phyloP scores from a whole-genome alignment of 2,113 vertebrate species.

The Loxodonta africana region DNA sequence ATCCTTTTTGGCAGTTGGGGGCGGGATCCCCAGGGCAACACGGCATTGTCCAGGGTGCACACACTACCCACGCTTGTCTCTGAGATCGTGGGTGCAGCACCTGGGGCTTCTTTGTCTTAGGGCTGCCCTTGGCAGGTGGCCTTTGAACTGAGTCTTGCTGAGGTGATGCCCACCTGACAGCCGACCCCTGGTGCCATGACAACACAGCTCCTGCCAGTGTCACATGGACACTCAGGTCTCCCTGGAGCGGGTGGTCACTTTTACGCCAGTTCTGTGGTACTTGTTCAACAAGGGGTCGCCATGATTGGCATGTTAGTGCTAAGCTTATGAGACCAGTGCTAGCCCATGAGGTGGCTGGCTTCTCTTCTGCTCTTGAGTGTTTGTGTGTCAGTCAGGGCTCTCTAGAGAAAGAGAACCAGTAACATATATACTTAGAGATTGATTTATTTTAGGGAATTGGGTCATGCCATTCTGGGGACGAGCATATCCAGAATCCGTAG shows the following conservation, averaged over 20 bases:
- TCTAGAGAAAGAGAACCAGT: neutral
- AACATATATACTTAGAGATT: neutral
- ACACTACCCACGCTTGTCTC: neutral
- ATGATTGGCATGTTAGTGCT: neutral
- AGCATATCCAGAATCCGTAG: neutral
- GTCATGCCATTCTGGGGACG: neutral
- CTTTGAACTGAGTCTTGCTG: neutral
- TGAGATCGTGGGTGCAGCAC: rapidly evolving
- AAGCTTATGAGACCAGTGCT: neutral
- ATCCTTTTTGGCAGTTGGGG: slow-evolving; percentile 87
- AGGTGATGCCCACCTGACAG: neutral
- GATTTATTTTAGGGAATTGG: too few relatives aligned
- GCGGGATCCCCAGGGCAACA: neutral
- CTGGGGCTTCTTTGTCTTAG: rapidly evolving
- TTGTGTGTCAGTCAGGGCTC: neutral
- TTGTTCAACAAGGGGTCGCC: neutral
- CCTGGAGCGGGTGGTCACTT: neutral
- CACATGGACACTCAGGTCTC: neutral
- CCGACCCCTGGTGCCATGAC: neutral
- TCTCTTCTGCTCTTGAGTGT: neutral
- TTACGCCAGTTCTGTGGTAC: neutral
- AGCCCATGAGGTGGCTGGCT: neutral
- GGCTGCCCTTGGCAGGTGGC: too few relatives aligned
- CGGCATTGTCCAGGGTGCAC: neutral
- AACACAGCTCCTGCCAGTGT: neutral